These are phyloP conservation scores for Perizoma affinitatum DNA, from an alignment of 2,888 invertebrate genomes.

Conservation along the genomic window DNA sequence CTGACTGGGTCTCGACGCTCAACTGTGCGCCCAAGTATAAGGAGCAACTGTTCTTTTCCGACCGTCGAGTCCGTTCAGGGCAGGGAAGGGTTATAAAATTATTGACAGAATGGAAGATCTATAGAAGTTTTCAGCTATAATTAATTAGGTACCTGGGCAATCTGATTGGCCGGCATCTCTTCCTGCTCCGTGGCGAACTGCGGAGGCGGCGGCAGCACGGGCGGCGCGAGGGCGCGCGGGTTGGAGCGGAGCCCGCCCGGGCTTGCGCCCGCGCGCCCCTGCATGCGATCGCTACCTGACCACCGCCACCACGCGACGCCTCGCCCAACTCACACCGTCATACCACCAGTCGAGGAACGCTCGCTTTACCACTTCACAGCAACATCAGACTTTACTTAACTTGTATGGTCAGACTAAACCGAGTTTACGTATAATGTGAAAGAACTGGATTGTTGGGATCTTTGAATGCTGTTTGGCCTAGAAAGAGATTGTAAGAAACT, in stretches of 20 bases:
- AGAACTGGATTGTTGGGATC: background rate
- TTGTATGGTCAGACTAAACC: too few species aligned
- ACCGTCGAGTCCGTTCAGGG: too few species aligned
- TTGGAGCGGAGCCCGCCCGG: slow-evolving; percentile 78
- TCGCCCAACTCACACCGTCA: slow-evolving; percentile 36
- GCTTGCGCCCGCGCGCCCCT: slow-evolving; percentile 80
- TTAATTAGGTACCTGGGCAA: slow-evolving; percentile 68
- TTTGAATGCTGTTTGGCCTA: background rate
- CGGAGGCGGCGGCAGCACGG: slow-evolving; percentile 76
- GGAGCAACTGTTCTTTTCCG: too few species aligned
- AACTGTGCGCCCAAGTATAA: too few species aligned
- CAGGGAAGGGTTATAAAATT: too few species aligned
- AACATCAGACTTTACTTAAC: slow-evolving; percentile 27
- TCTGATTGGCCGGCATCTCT: slow-evolving; percentile 81
- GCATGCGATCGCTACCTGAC: slow-evolving; percentile 74
- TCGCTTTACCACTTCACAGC: slow-evolving; percentile 32
- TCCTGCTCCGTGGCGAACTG: slow-evolving; percentile 75
- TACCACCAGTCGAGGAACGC: slow-evolving; percentile 25
- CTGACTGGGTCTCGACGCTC: too few species aligned
- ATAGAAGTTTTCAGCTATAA: background rate
- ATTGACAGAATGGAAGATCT: too few species aligned
- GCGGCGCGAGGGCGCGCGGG: slow-evolving; percentile 80
- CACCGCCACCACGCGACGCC: slow-evolving; percentile 58
- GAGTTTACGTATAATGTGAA: background rate
- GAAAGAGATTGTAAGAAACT: too few species aligned